These are phyloP conservation scores for Zophobas morio DNA, from an alignment of 1,140 invertebrate genomes.

Conservation along the genomic window DNA sequence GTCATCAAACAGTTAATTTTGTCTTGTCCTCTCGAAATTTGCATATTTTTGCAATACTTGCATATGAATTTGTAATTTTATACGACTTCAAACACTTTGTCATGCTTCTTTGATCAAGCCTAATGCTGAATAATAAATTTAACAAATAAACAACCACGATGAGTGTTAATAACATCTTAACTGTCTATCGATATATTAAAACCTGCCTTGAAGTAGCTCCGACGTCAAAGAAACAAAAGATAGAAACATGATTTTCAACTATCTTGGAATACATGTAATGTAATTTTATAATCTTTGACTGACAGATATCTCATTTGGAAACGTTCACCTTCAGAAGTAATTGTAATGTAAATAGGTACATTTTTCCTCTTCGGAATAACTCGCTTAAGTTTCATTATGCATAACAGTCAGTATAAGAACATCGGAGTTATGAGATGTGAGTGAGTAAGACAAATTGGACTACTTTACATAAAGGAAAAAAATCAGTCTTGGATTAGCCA, in stretches of 20 bases:
- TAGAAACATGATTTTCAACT: constrained; percentile 25
- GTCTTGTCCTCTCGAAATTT: no score
- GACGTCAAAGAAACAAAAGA: constrained; percentile 13
- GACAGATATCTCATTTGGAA: constrained; percentile 17
- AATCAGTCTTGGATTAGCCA: no score
- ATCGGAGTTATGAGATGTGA: no score
- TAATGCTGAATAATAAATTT: constrained; percentile 4
- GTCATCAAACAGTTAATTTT: no score
- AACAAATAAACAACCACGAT: neutral
- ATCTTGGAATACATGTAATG: constrained; percentile 7
- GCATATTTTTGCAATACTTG: no score
- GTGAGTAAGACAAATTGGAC: no score
- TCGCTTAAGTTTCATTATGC: neutral
- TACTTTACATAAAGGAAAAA: no score
- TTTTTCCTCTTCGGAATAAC: neutral
- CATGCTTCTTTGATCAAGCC: neutral
- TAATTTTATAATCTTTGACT: constrained; percentile 24
- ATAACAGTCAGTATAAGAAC: no score
- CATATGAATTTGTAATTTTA: no score
- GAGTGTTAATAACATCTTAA: constrained; percentile 27
- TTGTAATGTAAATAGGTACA: neutral
- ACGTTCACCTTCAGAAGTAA: constrained; percentile 14
- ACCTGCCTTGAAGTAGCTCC: constrained; percentile 10
- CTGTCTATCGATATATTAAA: neutral
- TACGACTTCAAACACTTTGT: no score